Evolutionary conservation across 2,113 vertebrate species (phyloP).

Genomic region (Alosa alosa): DNA sequence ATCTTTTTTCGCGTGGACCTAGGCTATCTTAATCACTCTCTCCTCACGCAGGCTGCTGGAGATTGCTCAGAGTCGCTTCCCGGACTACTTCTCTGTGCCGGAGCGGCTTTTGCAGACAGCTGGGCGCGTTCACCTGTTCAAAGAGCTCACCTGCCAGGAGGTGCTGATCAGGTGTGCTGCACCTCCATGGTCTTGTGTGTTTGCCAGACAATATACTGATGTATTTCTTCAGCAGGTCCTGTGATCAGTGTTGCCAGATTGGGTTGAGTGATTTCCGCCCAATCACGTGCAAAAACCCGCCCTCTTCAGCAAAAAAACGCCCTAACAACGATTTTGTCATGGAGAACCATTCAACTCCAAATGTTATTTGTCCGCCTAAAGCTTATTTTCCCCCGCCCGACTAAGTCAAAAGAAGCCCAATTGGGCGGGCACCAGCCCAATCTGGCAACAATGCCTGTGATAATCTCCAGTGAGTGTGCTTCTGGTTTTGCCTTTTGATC

Average conservation of each 20-base stretch:
- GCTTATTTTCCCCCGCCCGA: no score
- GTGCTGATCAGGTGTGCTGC: slow-evolving; percentile 73
- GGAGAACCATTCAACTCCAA: no score
- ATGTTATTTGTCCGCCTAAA: no score
- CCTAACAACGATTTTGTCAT: no score
- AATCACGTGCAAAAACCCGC: no score
- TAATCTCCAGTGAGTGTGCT: not conserved
- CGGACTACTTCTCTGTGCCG: slow-evolving; percentile 69
- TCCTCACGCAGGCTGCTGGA: slow-evolving; percentile 69
- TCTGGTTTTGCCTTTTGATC: not conserved
- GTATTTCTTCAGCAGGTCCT: not conserved
- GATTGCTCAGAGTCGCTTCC: slow-evolving; percentile 77
- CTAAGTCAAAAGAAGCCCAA: no score
- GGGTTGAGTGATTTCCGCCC: no score
- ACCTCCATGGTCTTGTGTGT: not conserved
- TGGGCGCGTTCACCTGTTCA: slow-evolving; percentile 71
- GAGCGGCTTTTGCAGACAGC: slow-evolving; percentile 76
- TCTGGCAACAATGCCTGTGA: no score
- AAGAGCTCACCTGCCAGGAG: slow-evolving; percentile 77
- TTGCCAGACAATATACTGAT: not conserved
- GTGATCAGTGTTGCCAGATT: not conserved
- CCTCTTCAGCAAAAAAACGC: no score
- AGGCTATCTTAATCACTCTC: not conserved
- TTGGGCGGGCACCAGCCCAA: no score
- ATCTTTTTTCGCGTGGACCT: no score